Evolutionary conservation across 2,888 invertebrate genomes (phyloP).

Genomic region (Rhorus exstirpatorius): DNA sequence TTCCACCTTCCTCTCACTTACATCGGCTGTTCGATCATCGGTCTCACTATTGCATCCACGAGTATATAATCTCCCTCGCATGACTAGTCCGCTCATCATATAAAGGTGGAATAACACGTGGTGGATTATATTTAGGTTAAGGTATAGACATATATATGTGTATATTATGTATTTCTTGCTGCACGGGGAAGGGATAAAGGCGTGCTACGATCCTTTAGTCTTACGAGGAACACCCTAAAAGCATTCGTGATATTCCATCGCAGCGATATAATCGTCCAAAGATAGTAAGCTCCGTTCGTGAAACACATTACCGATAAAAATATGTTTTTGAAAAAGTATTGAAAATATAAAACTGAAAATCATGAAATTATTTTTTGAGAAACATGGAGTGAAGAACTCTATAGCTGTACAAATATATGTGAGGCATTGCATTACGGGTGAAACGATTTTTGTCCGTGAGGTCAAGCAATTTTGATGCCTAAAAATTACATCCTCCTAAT

Average conservation of each 20-base stretch:
- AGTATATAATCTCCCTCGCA: slow-evolving; percentile 58
- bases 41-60: slow-evolving; percentile 49
- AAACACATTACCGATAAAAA: background rate
- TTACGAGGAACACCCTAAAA: slow-evolving; percentile 1
- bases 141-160: background rate
- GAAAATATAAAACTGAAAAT: too few species aligned
- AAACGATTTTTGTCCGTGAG: too few species aligned
- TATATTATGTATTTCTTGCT: background rate
- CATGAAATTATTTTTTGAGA: too few species aligned
- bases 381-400: too few species aligned
- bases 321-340: too few species aligned
- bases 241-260: slow-evolving; percentile 2
- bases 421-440: too few species aligned
- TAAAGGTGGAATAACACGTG: slow-evolving; percentile 53
- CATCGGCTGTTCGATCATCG: slow-evolving; percentile 37
- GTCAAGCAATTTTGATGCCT: too few species aligned
- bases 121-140: slow-evolving; percentile 30
- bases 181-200: too few species aligned
- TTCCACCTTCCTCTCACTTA: slow-evolving; percentile 1
- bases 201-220: background rate
- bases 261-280: background rate
- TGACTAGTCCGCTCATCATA: slow-evolving; percentile 57
- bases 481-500: too few species aligned
- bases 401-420: too few species aligned
- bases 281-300: background rate